Conservation (phyloP, 2,888 invertebrate genomes). For the Ellobium chinense region DNA sequence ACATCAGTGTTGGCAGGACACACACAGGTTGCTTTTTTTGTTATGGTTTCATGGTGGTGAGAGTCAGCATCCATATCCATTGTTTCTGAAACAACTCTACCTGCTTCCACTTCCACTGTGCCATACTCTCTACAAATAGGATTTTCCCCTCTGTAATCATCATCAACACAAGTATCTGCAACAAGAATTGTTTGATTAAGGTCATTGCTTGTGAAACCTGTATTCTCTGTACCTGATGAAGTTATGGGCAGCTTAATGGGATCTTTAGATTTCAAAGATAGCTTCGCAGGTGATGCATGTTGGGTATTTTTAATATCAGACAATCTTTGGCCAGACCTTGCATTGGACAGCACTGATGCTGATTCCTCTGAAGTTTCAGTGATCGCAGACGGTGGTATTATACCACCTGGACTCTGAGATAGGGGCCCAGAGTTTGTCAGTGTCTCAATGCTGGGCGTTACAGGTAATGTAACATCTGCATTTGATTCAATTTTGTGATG, state of each 20-base stretch:
- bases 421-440: too few species aligned
- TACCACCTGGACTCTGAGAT: too few species aligned
- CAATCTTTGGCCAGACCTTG: neutral
- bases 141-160: neutral
- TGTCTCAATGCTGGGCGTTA: too few species aligned
- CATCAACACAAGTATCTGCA: constrained; percentile 9
- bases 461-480: too few species aligned
- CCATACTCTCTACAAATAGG: neutral
- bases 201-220: neutral
- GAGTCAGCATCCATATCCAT: neutral
- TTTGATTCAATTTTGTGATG: too few species aligned
- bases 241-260: neutral
- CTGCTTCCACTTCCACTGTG: neutral
- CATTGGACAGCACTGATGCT: too few species aligned
- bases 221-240: neutral
- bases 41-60: neutral
- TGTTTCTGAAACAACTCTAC: constrained; percentile 9
- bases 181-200: constrained; percentile 4
- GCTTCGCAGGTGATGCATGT: neutral
- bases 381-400: too few species aligned
- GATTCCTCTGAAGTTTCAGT: too few species aligned
- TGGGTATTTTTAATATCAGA: neutral
- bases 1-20: too few species aligned
- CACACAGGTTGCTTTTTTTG: too few species aligned
- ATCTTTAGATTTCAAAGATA: constrained; percentile 15